Evolutionary conservation across 2,888 invertebrate genomes (phyloP), one percentile per base, ranked within the genome.

Genomic region (Aspidiotus rigidus): DNA sequence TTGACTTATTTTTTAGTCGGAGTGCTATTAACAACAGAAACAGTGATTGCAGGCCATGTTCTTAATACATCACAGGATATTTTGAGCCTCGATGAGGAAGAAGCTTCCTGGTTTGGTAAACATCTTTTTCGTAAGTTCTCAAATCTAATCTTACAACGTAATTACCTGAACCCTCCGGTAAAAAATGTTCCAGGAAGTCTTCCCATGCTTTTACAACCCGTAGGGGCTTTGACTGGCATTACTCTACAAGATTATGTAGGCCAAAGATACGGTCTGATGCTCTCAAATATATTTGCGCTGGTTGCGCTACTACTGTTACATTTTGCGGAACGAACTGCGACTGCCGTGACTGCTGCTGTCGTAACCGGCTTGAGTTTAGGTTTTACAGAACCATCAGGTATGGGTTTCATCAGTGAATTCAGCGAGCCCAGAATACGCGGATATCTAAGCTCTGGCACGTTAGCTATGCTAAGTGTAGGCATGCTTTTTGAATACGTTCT

Each of bases 401-500:
- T 83, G 11, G 83, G 83, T 0, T 84, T 84, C 71, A 80, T 84
- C 13, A 83, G 83, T 1, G 84, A 84, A 79, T 79, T 84, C 49
- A 82, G 83, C 73, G 81, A 83, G 72, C 81, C 83, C 1, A 44
- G 59, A 53, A 57, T 71, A 6, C 56, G 71, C 11, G 71, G 71
- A 53, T 3, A 1, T 81, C 88, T 71, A n/a, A 57, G 63, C 0
- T 88, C 89, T 6, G 85, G 88, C 39, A 87, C 89, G 71, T 85
- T 87, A 0, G 84, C 88, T 78, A 83, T 87, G 73, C 85, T 89
- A 73, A 88, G 88, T 70, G 77, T 85, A 1, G 90, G 90, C 1
- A 82, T 89, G 39, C 85, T 90, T 75, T 82, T 85, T 0, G 87
- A 89, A 77, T 87, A 89, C 77, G 69, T 89, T 10, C 79, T 89